Conservation (phyloP, 2,113 vertebrate genomes). For the Vimba vimba region DNA sequence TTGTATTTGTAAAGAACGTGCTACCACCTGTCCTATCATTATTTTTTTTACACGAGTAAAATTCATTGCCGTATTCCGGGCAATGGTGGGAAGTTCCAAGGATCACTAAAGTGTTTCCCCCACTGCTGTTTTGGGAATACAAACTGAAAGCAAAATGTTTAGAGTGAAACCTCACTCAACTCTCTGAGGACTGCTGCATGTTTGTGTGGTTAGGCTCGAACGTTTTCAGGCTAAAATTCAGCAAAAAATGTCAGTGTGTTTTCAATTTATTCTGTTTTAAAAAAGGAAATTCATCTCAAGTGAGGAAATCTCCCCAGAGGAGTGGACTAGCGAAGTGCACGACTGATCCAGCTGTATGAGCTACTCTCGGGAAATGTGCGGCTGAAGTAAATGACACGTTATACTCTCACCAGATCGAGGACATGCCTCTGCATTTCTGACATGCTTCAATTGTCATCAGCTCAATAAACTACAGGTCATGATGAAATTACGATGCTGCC, state of each 20-base stretch:
- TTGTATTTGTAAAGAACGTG: not conserved
- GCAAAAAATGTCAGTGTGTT: constrained; percentile 69
- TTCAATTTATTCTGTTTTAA: constrained; percentile 74
- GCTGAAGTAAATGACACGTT: constrained; percentile 56
- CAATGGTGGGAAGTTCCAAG: constrained; percentile 28
- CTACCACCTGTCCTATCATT: not conserved
- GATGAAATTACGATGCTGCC: constrained; percentile 2
- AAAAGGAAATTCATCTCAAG: constrained; percentile 72
- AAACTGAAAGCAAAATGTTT: constrained; percentile 58
- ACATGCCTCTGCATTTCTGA: constrained; percentile 62
- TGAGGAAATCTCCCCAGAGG: constrained; percentile 64
- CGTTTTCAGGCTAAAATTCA: constrained; percentile 46
- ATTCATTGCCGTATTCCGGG: constrained; percentile 46
- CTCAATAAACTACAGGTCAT: constrained; percentile 57
- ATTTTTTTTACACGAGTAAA: constrained; percentile 39
- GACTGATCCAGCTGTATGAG: constrained; percentile 58
- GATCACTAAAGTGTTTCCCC: constrained; percentile 29
- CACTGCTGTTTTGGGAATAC: constrained; percentile 2
- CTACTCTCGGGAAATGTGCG: constrained; percentile 53
- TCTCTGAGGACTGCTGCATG: constrained; percentile 53
- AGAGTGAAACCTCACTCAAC: constrained; percentile 51
- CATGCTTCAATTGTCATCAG: constrained; percentile 41
- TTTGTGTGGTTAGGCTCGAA: constrained; percentile 59
- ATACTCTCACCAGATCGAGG: constrained; percentile 60
- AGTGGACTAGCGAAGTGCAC: constrained; percentile 53